Evolutionary conservation across 2,113 vertebrate species (phyloP), one percentile per base, ranked within the genome.

Genomic region (Eptatretus burgeri): DNA sequence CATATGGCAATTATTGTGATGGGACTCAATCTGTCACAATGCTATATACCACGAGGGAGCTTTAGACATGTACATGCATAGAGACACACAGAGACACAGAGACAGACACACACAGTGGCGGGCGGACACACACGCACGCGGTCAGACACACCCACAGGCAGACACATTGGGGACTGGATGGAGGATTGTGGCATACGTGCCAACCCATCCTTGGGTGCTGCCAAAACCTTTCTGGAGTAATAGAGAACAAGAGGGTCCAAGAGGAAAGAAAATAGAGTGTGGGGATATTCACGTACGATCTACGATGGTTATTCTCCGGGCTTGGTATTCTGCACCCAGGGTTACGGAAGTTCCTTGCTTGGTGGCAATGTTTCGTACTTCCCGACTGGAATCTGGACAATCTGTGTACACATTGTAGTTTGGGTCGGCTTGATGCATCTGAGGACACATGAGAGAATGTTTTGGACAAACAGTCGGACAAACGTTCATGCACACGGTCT

Each of bases 291-390:
- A 60, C 56, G 77, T 83, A 98, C 91, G 83, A 12, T 94, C 84
- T 18, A 84, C 72, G 67, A 98, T 93, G 67, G 80, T 72, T 75
- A 98, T 80, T 50, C 93, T 83, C 73, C 89, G 76, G 67, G 81
- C 84, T 72, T 85, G 83, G 73, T 98, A 98, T 76, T 89, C 81
- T 50, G 89, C 85, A 1, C 86, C 80, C 70, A 88, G 75, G 7
- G 86, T 96, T 70, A 86, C 62, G 0, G 80, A 78, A 7, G 78
- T 70, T 64, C 88, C 91, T 71, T 89, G 85, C 14, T 80, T 79
- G 1, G 91, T 95, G 51, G 89, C 91, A 63, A 98, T 85, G 0
- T 82, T 73, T 4, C 84, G 81, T 1, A 94, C 82, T 0, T 87
- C 94, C 69, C 91, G 80, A 67, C 81, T 75, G 73, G 73, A 83